Evolutionary conservation across 2,888 invertebrate genomes (phyloP).

Genomic region (Chalcosyrphus nemorum): DNA sequence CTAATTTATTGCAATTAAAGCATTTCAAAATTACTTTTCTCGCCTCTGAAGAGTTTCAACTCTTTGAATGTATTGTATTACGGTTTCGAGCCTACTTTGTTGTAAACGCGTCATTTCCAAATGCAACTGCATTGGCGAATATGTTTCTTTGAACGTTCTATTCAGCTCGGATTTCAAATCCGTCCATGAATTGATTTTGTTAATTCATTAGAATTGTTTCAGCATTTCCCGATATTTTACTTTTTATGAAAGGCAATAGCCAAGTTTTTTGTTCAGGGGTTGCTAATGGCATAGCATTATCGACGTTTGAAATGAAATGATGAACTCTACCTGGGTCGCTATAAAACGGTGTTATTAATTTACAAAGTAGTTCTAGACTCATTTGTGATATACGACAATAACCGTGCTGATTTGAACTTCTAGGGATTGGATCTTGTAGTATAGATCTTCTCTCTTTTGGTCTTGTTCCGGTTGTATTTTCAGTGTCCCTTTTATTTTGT

Average conservation of each 20-base stretch:
- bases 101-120: conserved; percentile 31
- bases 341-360: neutral
- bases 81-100: conserved; percentile 18
- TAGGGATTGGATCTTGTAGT: no score
- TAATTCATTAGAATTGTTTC: conserved; percentile 13
- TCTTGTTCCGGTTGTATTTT: no score
- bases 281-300: no score
- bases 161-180: no score
- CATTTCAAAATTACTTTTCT: conserved; percentile 26
- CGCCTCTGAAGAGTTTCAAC: conserved; percentile 14
- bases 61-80: conserved; percentile 10
- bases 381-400: neutral
- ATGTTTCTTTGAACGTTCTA: conserved; percentile 10
- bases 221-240: conserved; percentile 1
- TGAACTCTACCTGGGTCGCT: neutral
- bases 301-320: no score
- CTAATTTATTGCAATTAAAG: conserved; percentile 14
- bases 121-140: conserved; percentile 22
- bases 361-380: neutral
- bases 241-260: neutral
- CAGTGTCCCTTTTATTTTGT: no score
- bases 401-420: no score
- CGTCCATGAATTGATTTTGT: no score
- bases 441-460: no score
- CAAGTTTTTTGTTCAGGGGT: no score